A percentile compares a stretch with the other conserved stretches of the same genome.
These are phyloP conservation scores for Rhysida immarginata DNA, from an alignment of 1,140 invertebrate genomes.

Conservation along the genomic window DNA sequence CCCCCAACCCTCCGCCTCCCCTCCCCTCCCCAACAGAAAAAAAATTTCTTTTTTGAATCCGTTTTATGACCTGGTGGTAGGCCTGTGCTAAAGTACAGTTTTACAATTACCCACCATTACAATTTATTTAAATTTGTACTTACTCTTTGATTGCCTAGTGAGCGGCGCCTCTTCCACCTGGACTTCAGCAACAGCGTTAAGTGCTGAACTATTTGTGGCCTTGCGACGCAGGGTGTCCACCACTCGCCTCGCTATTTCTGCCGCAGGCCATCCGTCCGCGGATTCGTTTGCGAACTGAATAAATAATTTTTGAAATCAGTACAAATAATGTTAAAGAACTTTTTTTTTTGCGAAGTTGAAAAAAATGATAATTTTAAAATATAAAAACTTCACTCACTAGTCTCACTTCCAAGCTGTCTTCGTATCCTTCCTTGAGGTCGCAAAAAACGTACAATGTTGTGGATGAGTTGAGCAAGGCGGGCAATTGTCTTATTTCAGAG, in stretches of 20 bases:
- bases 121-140: neutral
- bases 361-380: no score
- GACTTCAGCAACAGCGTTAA: conserved; percentile 61
- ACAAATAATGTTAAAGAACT: no score
- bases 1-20: no score
- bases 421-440: conserved; percentile 56
- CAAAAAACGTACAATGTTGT: conserved; percentile 39
- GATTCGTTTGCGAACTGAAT: no score
- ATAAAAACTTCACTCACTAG: conserved; percentile 42
- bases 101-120: neutral
- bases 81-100: no score
- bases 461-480: conserved; percentile 19
- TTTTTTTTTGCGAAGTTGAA: no score
- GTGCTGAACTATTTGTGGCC: conserved; percentile 39
- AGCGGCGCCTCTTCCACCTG: conserved; percentile 54
- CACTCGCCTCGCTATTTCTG: conserved; percentile 29
- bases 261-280: no score
- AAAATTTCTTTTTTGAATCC: no score
- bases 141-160: conserved; percentile 10
- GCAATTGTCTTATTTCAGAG: conserved; percentile 39
- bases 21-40: no score
- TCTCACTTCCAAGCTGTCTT: conserved; percentile 73
- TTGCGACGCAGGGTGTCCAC: conserved; percentile 51
- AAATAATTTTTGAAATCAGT: no score
- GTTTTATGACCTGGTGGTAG: no score